Evolutionary conservation across 2,113 vertebrate genomes (phyloP).

Genomic region (Mobula hypostoma): DNA sequence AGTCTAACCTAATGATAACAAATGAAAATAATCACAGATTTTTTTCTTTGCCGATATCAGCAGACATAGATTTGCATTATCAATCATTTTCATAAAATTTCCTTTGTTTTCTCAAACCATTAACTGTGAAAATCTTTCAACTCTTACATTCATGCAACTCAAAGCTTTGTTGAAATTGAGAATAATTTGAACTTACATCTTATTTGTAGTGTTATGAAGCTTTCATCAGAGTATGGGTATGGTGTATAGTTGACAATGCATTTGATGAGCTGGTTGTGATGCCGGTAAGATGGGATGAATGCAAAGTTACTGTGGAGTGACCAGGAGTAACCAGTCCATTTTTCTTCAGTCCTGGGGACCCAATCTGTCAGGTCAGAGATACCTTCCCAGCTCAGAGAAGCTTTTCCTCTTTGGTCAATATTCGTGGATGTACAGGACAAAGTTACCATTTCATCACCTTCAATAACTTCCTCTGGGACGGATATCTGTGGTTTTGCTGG

Average conservation of each 20-base stretch:
- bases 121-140: neutral
- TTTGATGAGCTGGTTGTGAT: constrained; percentile 11
- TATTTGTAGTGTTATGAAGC: neutral
- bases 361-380: neutral
- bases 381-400: constrained; percentile 21
- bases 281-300: constrained; percentile 19
- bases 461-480: neutral
- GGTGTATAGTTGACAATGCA: constrained; percentile 19
- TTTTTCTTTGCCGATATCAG: neutral
- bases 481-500: constrained; percentile 1
- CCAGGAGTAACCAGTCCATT: constrained; percentile 29
- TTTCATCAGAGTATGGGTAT: constrained; percentile 13
- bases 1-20: neutral
- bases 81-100: neutral
- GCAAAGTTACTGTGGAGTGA: neutral
- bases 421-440: constrained; percentile 2
- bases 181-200: constrained; percentile 26
- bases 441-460: constrained; percentile 17
- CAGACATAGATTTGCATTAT: neutral
- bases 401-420: constrained; percentile 5
- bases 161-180: neutral
- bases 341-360: neutral
- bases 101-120: neutral
- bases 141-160: no score
- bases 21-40: neutral